Conservation (phyloP, 2,888 invertebrate species). For the Drosophila testacea region DNA sequence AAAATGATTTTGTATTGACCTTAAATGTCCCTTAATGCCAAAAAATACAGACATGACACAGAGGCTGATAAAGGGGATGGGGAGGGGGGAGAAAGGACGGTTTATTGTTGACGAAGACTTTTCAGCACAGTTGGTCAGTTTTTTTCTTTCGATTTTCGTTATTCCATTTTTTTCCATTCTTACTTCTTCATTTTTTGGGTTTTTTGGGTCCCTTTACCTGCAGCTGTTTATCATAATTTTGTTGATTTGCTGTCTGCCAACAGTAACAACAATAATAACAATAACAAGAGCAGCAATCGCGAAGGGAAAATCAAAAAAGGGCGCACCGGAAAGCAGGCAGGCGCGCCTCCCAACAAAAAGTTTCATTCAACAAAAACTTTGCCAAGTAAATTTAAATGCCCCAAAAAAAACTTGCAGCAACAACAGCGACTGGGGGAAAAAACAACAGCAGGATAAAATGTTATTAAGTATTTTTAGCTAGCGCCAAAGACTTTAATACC, state of each 20-base stretch:
- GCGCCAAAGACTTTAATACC: conserved; percentile 51
- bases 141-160: conserved; percentile 36
- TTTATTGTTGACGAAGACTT: conserved; percentile 24
- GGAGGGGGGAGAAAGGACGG: too few relatives aligned
- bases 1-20: conserved; percentile 28
- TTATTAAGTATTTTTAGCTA: conserved; percentile 40
- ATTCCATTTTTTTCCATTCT: conserved; percentile 27
- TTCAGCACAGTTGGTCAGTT: conserved; percentile 59
- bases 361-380: conserved; percentile 62
- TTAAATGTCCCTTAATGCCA: conserved; percentile 63
- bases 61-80: not conserved
- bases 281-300: conserved; percentile 52
- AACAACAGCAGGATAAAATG: conserved; percentile 36
- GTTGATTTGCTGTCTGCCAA: conserved; percentile 80
- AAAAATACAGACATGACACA: conserved; percentile 29
- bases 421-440: conserved; percentile 8
- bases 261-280: conserved; percentile 57
- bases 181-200: not conserved
- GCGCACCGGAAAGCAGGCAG: conserved; percentile 50
- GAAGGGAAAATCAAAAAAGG: conserved; percentile 52
- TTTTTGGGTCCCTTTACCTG: conserved; percentile 69
- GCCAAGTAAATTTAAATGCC: conserved; percentile 75
- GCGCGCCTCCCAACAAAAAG: conserved; percentile 35
- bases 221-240: conserved; percentile 81
- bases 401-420: conserved; percentile 41